Percentiles rank a stretch among this genome's conserved stretches.
Evolutionary conservation across 1,140 invertebrate genomes (phyloP).

Genomic region (Sinella curviseta): DNA sequence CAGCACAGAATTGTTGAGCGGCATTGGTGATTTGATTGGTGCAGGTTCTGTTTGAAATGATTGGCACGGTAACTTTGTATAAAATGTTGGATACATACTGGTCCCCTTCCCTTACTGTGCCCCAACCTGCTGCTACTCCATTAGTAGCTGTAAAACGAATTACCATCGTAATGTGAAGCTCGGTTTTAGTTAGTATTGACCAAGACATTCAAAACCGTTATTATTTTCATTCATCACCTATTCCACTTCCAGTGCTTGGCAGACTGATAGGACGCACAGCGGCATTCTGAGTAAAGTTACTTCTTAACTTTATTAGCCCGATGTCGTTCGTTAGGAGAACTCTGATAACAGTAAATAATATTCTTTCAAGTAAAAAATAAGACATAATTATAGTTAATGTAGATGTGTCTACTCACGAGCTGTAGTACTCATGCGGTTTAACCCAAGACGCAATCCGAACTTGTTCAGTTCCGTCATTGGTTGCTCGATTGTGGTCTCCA

Average conservation of each 20-base stretch:
- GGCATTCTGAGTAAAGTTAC: background rate
- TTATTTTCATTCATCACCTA: background rate
- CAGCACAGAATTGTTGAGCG: background rate
- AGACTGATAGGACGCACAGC: background rate
- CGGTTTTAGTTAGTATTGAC: background rate
- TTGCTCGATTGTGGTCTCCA: background rate
- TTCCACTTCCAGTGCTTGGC: background rate
- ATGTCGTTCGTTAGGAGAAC: background rate
- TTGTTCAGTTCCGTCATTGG: background rate
- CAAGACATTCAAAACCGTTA: background rate
- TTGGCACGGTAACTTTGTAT: background rate
- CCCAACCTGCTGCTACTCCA: background rate
- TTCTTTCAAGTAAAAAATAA: background rate
- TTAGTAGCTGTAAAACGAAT: background rate
- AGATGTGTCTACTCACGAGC: background rate
- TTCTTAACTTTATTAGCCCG: background rate
- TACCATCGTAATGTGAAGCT: too few relatives aligned
- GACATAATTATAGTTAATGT: background rate
- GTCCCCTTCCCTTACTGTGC: background rate
- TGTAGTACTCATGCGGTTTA: background rate
- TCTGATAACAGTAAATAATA: background rate
- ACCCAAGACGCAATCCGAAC: background rate
- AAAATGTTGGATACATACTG: background rate
- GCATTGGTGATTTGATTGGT: background rate
- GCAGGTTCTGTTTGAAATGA: background rate